Conservation (phyloP, 2,888 invertebrate species). For the Lasioglossum vierecki region DNA sequence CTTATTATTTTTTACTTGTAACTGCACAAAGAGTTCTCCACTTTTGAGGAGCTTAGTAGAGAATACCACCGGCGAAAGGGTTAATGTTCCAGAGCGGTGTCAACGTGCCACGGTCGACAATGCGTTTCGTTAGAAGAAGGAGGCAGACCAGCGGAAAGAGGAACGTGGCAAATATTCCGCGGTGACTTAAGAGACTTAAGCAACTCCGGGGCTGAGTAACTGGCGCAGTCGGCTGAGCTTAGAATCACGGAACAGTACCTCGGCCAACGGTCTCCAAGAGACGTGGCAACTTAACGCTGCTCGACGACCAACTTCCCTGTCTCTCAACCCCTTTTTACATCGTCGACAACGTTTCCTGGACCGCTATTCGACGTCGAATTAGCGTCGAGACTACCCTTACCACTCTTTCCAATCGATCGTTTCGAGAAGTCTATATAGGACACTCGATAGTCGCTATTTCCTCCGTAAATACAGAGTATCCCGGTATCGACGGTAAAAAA, state of each 20-base stretch:
- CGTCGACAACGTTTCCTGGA: background rate
- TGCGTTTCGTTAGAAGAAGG: background rate
- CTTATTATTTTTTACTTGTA: slow-evolving; percentile 2
- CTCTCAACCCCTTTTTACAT: background rate
- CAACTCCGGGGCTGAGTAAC: background rate
- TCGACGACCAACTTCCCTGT: slow-evolving; percentile 16
- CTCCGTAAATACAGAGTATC: background rate
- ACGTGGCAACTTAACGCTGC: slow-evolving; percentile 12
- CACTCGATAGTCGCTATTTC: background rate
- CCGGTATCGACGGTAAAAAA: background rate
- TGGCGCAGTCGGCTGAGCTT: background rate
- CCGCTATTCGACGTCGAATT: slow-evolving; percentile 21
- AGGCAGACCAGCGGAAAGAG: background rate
- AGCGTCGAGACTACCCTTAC: slow-evolving; percentile 12
- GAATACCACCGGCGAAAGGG: background rate
- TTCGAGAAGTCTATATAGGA: background rate
- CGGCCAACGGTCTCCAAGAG: background rate
- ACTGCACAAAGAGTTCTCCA: slow-evolving; percentile 4
- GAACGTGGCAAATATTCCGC: background rate
- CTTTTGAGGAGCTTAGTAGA: slow-evolving; percentile 11
- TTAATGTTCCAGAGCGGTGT: slow-evolving; percentile 23
- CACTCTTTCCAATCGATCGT: background rate
- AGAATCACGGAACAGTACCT: slow-evolving; percentile 3
- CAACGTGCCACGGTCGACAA: background rate
- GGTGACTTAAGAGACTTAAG: slow-evolving; percentile 18